These are phyloP conservation scores for Scaptodrosophila lebanonensis DNA, from an alignment of 1,140 invertebrate genomes.

Conservation along the genomic window DNA sequence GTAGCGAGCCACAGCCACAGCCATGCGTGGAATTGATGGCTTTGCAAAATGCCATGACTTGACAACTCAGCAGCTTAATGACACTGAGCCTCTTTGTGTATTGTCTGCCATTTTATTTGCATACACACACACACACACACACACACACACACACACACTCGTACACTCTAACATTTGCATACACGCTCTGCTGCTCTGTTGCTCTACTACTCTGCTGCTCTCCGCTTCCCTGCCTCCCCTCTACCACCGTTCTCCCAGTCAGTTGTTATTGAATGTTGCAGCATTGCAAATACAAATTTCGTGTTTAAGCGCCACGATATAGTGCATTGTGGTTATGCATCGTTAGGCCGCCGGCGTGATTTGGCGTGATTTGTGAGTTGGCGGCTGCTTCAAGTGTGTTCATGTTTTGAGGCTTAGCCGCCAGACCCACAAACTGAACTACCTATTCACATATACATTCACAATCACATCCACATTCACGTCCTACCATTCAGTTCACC, in stretches of 20 bases:
- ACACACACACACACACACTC: background rate
- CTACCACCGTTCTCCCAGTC: constrained; percentile 26
- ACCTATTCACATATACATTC: constrained; percentile 39
- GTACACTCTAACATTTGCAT: too few species aligned
- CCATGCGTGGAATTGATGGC: constrained; percentile 19
- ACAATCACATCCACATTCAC: constrained; percentile 5
- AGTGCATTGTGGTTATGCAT: constrained; percentile 31
- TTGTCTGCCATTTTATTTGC: background rate
- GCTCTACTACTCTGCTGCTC: too few species aligned
- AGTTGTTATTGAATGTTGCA: constrained; percentile 39
- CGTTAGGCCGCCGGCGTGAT: constrained; percentile 15
- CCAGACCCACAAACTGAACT: constrained; percentile 19
- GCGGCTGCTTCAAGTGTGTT: constrained; percentile 16
- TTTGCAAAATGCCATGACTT: constrained; percentile 42
- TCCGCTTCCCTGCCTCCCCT: too few species aligned
- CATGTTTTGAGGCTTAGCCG: constrained; percentile 22
- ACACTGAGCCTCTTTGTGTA: constrained; percentile 29
- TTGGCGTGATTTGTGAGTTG: constrained; percentile 36
- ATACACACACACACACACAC: constrained; percentile 2
- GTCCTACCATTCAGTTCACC: background rate
- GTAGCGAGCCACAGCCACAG: constrained; percentile 1
- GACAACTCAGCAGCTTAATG: constrained; percentile 30
- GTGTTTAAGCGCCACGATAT: constrained; percentile 18
- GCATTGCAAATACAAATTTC: constrained; percentile 55
- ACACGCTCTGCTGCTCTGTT: too few species aligned